Evolutionary conservation across 2,888 invertebrate genomes (phyloP).

Genomic region (Lithodes maja): DNA sequence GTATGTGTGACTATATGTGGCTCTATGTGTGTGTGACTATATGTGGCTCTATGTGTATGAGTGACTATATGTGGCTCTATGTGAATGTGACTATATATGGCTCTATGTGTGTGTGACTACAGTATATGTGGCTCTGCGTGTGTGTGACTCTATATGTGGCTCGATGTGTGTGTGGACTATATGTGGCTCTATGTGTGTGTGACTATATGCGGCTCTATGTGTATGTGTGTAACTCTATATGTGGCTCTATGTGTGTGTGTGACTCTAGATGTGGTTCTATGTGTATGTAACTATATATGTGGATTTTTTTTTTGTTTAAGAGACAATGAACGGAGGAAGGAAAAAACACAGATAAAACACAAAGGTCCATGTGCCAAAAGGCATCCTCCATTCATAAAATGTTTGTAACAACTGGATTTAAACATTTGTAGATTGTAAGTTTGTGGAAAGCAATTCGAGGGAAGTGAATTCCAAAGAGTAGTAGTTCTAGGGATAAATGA

Average conservation of each 20-base stretch:
- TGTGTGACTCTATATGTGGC: not conserved
- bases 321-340: too few species aligned
- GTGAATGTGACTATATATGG: not conserved
- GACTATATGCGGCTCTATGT: not conserved
- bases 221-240: not conserved
- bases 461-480: too few species aligned
- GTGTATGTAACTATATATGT: too few species aligned
- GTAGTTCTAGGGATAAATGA: too few species aligned
- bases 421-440: too few species aligned
- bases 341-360: too few species aligned
- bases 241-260: not conserved
- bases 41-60: not conserved
- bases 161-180: not conserved
- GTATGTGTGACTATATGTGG: not conserved
- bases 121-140: not conserved
- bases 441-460: too few species aligned
- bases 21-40: not conserved
- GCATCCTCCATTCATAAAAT: too few species aligned
- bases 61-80: not conserved
- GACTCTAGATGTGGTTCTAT: not conserved
- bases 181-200: not conserved
- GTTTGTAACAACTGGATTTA: too few species aligned
- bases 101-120: not conserved
- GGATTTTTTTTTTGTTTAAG: too few species aligned
- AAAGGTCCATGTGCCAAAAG: too few species aligned